These are phyloP conservation scores for Gymnocypris eckloni DNA, from an alignment of 2,797 vertebrate species.

Conservation along the genomic window DNA sequence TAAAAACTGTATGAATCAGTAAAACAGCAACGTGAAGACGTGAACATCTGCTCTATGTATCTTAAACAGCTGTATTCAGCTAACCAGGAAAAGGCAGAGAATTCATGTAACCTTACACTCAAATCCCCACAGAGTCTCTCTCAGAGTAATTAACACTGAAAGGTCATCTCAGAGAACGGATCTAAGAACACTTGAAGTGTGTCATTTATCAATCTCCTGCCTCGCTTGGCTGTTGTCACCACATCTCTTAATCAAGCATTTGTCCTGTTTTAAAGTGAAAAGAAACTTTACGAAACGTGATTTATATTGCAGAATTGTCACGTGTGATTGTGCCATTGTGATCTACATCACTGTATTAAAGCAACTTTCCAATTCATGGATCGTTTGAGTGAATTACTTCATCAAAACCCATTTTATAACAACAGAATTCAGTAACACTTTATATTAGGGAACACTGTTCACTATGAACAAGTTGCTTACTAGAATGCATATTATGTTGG, in stretches of 20 bases:
- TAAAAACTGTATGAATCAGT: not conserved
- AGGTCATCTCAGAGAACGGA: constrained; percentile 18
- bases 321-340: not conserved
- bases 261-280: not conserved
- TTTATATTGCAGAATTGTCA: not conserved
- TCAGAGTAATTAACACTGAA: constrained; percentile 39
- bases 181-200: constrained; percentile 27
- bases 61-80: constrained; percentile 1
- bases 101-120: constrained; percentile 10
- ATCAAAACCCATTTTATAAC: not conserved
- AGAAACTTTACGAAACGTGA: not conserved
- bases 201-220: constrained; percentile 29
- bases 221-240: constrained; percentile 7
- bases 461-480: not conserved
- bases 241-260: not conserved
- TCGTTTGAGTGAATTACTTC: not conserved
- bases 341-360: not conserved
- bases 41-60: constrained; percentile 13
- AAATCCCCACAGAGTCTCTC: constrained; percentile 17
- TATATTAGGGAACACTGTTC: not conserved
- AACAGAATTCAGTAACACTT: not conserved
- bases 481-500: too few species aligned
- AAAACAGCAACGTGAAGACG: not conserved
- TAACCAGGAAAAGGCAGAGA: constrained; percentile 10
- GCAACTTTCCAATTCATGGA: not conserved